phyloP scores from a whole-genome alignment of 2,797 vertebrate genomes.

The Ptychobarbus kaznakovi region DNA sequence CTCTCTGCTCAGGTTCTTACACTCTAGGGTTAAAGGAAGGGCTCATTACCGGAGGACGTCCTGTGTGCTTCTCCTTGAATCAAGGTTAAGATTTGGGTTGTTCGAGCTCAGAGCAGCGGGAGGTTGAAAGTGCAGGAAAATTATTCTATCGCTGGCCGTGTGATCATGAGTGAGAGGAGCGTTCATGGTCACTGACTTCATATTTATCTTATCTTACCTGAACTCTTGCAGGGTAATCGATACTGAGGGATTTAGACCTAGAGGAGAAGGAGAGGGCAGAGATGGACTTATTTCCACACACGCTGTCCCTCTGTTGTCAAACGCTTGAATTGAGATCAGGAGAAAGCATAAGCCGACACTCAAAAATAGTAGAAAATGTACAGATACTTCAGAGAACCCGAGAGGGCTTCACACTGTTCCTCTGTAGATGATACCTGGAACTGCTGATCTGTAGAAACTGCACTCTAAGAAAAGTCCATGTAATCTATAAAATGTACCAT shows the following conservation, averaged over 20 bases:
- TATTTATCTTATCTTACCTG: constrained; percentile 76
- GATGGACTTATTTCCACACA: constrained; percentile 71
- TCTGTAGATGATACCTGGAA: neutral
- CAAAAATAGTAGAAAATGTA: constrained; percentile 36
- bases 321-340: constrained; percentile 67
- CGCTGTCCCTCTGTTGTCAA: constrained; percentile 67
- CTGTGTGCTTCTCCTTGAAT: constrained; percentile 23
- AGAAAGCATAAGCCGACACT: constrained; percentile 61
- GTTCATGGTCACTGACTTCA: constrained; percentile 74
- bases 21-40: constrained; percentile 18
- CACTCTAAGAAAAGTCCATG: neutral
- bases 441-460: neutral
- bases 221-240: constrained; percentile 74
- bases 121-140: constrained; percentile 19
- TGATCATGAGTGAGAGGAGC: constrained; percentile 68
- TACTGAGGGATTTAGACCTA: constrained; percentile 70
- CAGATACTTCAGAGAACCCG: neutral
- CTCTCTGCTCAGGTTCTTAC: constrained; percentile 44
- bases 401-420: neutral
- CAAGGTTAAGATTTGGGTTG: constrained; percentile 19
- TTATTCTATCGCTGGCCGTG: constrained; percentile 9
- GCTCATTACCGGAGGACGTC: neutral
- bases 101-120: constrained; percentile 13
- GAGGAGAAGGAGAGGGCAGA: constrained; percentile 25
- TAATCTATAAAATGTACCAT: too few relatives aligned